These are phyloP conservation scores for Spea hammondii DNA, from an alignment of 2,797 vertebrate species.

Conservation along the genomic window DNA sequence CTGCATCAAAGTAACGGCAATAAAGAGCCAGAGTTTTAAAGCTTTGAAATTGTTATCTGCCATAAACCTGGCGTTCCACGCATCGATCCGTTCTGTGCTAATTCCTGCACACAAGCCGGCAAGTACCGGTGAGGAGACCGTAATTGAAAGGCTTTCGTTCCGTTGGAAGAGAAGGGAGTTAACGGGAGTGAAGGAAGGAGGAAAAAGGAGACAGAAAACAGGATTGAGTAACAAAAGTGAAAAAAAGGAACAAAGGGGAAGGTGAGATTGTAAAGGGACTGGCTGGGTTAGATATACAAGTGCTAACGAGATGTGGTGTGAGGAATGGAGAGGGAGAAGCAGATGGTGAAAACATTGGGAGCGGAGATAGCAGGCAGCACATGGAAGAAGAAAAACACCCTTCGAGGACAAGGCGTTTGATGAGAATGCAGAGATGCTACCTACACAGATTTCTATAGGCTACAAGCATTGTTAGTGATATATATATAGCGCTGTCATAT, in stretches of 20 bases:
- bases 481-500: too few relatives aligned
- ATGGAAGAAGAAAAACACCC: neutral
- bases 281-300: constrained; percentile 22
- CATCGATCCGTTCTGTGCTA: too few relatives aligned
- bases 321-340: constrained; percentile 15
- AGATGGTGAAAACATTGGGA: constrained; percentile 13
- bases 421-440: too few relatives aligned
- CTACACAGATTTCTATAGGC: too few relatives aligned
- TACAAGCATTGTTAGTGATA: too few relatives aligned
- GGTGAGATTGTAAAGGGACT: constrained; percentile 39
- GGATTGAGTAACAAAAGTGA: constrained; percentile 24
- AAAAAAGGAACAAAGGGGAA: constrained; percentile 24
- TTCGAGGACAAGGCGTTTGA: neutral
- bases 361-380: constrained; percentile 11
- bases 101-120: too few relatives aligned
- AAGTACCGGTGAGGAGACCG: constrained; percentile 1
- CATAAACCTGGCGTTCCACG: too few relatives aligned
- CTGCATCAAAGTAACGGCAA: too few relatives aligned
- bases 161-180: constrained; percentile 14
- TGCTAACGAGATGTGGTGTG: constrained; percentile 50
- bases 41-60: too few relatives aligned
- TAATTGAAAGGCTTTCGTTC: constrained; percentile 7
- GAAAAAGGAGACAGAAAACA: constrained; percentile 27
- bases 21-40: too few relatives aligned
- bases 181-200: neutral